Evolutionary conservation across 2,888 invertebrate genomes (phyloP).

Genomic region (Pseudococcus longispinus): DNA sequence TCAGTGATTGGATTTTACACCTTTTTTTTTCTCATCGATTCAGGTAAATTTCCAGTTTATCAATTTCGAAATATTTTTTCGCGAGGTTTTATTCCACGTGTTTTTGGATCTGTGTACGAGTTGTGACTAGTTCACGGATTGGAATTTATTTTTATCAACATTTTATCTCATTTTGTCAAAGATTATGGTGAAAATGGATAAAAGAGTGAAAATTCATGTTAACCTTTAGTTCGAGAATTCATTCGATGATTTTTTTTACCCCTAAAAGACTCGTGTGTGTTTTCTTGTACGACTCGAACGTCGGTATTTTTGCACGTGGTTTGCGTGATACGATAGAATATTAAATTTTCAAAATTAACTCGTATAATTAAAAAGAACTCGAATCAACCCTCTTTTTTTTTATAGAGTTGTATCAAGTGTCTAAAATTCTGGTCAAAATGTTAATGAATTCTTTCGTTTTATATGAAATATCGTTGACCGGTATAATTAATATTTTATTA

Average conservation of each 20-base stretch:
- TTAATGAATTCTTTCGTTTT: neutral
- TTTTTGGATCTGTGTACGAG: neutral
- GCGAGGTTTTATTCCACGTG: neutral
- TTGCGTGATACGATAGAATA: conserved; percentile 16
- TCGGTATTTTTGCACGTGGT: conserved; percentile 22
- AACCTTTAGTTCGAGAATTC: neutral
- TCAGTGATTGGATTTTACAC: neutral
- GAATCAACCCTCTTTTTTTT: neutral
- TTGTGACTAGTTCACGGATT: neutral
- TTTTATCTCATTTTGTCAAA: neutral
- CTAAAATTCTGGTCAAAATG: neutral
- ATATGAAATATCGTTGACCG: neutral
- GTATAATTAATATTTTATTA: neutral
- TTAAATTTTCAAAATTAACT: neutral
- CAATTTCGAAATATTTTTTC: neutral
- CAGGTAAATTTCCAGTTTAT: neutral
- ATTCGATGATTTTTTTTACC: neutral
- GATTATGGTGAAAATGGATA: neutral
- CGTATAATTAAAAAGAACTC: neutral
- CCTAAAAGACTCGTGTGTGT: neutral
- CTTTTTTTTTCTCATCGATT: neutral
- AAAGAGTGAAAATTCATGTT: neutral
- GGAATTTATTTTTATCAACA: neutral
- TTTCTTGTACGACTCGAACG: neutral
- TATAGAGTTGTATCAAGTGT: neutral